These are phyloP conservation scores for Leptopilina syphax DNA, from an alignment of 2,888 invertebrate genomes.

Conservation along the genomic window DNA sequence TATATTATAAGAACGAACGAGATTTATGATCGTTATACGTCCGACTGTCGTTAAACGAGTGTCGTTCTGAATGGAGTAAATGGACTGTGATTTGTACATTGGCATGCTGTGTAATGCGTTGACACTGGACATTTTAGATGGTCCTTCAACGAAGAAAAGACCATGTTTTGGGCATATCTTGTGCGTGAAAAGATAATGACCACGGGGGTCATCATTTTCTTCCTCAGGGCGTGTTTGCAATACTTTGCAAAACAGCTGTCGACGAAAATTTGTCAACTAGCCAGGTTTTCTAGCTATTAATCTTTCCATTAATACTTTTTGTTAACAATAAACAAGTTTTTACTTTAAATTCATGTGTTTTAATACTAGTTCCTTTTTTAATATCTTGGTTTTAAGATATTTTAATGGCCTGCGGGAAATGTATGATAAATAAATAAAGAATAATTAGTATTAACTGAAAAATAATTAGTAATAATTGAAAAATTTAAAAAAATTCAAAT, in stretches of 20 bases:
- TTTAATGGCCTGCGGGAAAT: no score
- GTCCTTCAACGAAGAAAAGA: conserved; percentile 62
- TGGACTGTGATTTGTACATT: conserved; percentile 75
- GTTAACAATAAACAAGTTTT: no score
- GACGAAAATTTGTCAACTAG: background rate
- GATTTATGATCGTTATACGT: conserved; percentile 69
- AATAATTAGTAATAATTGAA: no score
- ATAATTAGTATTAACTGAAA: no score
- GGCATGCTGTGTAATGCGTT: conserved; percentile 66
- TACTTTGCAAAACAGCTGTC: conserved; percentile 32
- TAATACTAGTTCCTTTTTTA: no score
- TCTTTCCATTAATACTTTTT: no score
- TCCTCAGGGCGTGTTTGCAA: conserved; percentile 14
- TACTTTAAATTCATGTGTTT: no score
- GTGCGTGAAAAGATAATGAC: conserved; percentile 67
- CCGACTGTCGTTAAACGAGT: conserved; percentile 71
- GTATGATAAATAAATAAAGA: no score
- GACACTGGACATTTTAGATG: conserved; percentile 61
- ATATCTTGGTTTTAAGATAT: no score
- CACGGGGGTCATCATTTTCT: conserved; percentile 52
- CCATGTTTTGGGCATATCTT: conserved; percentile 69
- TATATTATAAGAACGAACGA: conserved; percentile 39
- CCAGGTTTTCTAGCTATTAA: no score
- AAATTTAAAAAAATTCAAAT: no score
- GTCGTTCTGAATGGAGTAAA: conserved; percentile 71